These are phyloP conservation scores for Atethmia centrago DNA, from an alignment of 2,888 invertebrate species.

Conservation along the genomic window DNA sequence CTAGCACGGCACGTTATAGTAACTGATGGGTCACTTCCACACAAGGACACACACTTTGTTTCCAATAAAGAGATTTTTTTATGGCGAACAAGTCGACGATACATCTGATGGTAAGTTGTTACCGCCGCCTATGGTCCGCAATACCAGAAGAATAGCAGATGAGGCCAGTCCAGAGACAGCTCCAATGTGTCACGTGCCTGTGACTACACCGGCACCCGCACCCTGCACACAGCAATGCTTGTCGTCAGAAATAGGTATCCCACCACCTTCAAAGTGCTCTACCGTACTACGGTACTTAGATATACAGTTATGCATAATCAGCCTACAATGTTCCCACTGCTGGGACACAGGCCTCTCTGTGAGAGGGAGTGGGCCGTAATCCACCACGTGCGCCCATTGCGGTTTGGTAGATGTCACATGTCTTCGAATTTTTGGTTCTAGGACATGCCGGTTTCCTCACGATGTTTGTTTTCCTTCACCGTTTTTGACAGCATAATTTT, in stretches of 20 bases:
- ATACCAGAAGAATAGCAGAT: neutral
- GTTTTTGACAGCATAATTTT: too few species aligned
- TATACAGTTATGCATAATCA: too few species aligned
- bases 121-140: neutral
- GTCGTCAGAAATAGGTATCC: neutral
- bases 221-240: neutral
- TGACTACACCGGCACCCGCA: neutral
- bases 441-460: too few species aligned
- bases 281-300: too few species aligned
- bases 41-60: neutral
- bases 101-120: neutral
- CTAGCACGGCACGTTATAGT: neutral
- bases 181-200: neutral
- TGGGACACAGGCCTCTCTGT: too few species aligned
- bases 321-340: too few species aligned
- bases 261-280: too few species aligned
- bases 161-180: neutral
- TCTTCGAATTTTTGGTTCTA: too few species aligned
- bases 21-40: neutral
- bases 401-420: too few species aligned
- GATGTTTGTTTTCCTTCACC: too few species aligned
- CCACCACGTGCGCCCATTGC: too few species aligned
- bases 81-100: neutral
- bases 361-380: too few species aligned
- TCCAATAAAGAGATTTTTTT: neutral